Evolutionary conservation across 2,888 invertebrate species (phyloP).

Genomic region (Phania funesta): DNA sequence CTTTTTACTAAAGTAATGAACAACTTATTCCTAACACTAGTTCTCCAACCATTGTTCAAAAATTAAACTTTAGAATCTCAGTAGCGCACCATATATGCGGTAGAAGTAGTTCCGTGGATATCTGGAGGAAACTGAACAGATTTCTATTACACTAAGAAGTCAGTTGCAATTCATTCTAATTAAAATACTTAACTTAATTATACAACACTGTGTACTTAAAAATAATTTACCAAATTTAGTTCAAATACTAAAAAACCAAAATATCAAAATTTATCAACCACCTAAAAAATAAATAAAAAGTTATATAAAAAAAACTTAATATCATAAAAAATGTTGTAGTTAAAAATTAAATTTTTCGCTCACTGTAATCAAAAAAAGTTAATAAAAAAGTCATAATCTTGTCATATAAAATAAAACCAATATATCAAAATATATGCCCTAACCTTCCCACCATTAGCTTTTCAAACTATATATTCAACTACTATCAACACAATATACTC

Average conservation of each 20-base stretch:
- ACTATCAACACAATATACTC: neutral
- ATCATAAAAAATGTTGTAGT: neutral
- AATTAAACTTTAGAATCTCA: too few species aligned
- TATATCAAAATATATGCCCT: neutral
- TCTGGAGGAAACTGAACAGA: too few species aligned
- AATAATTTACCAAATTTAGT: conserved; percentile 13
- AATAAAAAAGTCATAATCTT: neutral
- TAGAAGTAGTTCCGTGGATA: too few species aligned
- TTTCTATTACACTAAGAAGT: too few species aligned
- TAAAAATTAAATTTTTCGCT: conserved; percentile 6
- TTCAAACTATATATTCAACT: conserved; percentile 15
- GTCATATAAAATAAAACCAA: conserved; percentile 2
- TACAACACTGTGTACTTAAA: conserved; percentile 8
- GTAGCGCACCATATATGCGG: too few species aligned
- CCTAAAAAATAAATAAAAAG: neutral
- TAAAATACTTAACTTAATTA: neutral
- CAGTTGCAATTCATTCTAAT: neutral
- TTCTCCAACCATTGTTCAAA: too few species aligned
- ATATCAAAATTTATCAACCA: conserved; percentile 17
- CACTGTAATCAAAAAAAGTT: neutral
- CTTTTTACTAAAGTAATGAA: too few species aligned
- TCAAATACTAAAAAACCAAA: conserved; percentile 3
- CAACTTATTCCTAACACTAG: too few species aligned
- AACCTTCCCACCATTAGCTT: conserved; percentile 15
- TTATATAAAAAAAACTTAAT: conserved; percentile 8